Conservation (phyloP, 2,888 invertebrate species). For the Crioceris asparagi region DNA sequence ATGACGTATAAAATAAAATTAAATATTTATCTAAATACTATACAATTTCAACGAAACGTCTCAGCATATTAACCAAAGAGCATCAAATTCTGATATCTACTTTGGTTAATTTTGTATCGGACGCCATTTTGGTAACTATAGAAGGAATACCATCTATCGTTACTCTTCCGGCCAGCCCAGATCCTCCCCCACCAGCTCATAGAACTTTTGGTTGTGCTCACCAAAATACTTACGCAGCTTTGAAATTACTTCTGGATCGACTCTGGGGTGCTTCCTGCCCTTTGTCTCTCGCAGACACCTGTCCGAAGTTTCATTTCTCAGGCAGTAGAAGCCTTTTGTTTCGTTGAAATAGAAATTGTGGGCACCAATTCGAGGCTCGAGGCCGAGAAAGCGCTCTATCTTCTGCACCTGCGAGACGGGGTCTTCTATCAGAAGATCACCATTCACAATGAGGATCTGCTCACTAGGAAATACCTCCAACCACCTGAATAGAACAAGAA, state of each 20-base stretch:
- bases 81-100: too few species aligned
- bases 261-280: slow-evolving; percentile 72
- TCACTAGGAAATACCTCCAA: slow-evolving; percentile 83
- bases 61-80: too few species aligned
- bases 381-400: slow-evolving; percentile 78
- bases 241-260: slow-evolving; percentile 68
- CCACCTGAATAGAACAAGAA: too few species aligned
- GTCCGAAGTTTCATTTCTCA: slow-evolving; percentile 73
- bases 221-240: slow-evolving; percentile 77
- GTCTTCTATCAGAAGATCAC: slow-evolving; percentile 82
- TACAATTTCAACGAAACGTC: too few species aligned
- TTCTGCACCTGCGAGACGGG: slow-evolving; percentile 78
- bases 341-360: slow-evolving; percentile 95
- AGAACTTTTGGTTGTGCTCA: slow-evolving; percentile 86
- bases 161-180: slow-evolving; percentile 90
- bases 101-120: too few species aligned
- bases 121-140: too few species aligned
- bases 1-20: too few species aligned
- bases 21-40: too few species aligned
- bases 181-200: slow-evolving; percentile 84
- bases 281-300: slow-evolving; percentile 76
- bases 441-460: slow-evolving; percentile 90
- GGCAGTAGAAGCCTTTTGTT: slow-evolving; percentile 92
- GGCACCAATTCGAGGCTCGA: slow-evolving; percentile 58
- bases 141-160: too few species aligned